Evolutionary conservation across 2,888 invertebrate genomes (phyloP).

Genomic region (Netelia melanura): DNA sequence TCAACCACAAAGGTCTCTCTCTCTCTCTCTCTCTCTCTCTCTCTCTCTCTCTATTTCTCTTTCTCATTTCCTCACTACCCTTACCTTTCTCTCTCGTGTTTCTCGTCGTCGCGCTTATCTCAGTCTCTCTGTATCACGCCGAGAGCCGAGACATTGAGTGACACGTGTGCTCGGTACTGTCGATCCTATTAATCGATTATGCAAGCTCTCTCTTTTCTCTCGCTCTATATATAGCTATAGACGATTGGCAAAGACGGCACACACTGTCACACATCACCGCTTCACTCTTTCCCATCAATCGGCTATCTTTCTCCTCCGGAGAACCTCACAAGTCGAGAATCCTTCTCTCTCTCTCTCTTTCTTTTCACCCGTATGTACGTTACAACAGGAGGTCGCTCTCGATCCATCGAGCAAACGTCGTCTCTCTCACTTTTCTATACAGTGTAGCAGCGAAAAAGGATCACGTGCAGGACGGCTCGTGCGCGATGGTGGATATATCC

Average conservation of each 20-base stretch:
- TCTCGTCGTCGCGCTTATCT: constrained; percentile 39
- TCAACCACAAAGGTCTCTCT: constrained; percentile 6
- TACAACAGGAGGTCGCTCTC: constrained; percentile 25
- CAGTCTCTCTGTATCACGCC: constrained; percentile 32
- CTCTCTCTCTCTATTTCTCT: constrained; percentile 1
- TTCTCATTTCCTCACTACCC: constrained; percentile 42
- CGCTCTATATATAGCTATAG: not conserved
- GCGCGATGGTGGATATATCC: constrained; percentile 59
- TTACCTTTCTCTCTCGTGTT: constrained; percentile 46
- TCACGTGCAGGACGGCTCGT: constrained; percentile 52
- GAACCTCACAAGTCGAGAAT: not conserved
- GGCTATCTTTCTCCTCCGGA: constrained; percentile 7
- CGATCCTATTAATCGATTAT: constrained; percentile 67
- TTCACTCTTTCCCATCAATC: constrained; percentile 7
- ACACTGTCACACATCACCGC: not conserved
- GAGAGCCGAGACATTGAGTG: constrained; percentile 54
- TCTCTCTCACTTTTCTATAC: constrained; percentile 1
- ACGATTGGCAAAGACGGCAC: constrained; percentile 2
- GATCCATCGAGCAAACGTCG: constrained; percentile 36
- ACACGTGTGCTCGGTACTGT: constrained; percentile 55
- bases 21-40: constrained; percentile 48
- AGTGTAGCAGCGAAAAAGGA: constrained; percentile 36
- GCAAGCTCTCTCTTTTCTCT: constrained; percentile 52
- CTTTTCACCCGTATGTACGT: constrained; percentile 1
- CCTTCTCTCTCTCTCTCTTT: no score